Evolutionary conservation across 2,113 vertebrate species (phyloP).

Genomic region (Donacobius atricapilla): DNA sequence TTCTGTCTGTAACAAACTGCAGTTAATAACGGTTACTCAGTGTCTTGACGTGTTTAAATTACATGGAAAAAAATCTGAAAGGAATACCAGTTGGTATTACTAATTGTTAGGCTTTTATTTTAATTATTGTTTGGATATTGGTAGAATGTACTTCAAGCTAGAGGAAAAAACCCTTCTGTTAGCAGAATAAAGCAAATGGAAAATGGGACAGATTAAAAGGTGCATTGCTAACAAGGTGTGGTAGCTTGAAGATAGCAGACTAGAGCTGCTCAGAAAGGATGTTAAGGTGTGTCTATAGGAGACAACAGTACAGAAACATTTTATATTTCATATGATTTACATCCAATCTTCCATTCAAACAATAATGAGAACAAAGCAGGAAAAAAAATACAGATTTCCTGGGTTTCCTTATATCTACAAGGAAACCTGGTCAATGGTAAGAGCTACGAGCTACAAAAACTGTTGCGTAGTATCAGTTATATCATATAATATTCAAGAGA

Average conservation of each 20-base stretch:
- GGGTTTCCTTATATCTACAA: neutral
- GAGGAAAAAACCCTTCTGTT: neutral
- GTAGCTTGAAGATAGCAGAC: neutral
- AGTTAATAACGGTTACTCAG: neutral
- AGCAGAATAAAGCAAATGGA: neutral
- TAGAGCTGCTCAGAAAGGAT: neutral
- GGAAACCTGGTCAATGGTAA: neutral
- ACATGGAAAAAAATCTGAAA: neutral
- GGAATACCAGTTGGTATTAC: neutral
- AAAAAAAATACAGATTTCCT: neutral
- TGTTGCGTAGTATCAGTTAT: neutral
- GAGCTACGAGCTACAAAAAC: neutral
- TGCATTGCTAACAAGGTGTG: neutral
- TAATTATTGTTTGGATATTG: slow-evolving; percentile 16
- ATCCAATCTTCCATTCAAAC: neutral
- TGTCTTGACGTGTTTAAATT: neutral
- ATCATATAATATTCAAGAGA: slow-evolving; percentile 26
- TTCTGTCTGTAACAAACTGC: neutral
- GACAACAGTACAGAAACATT: neutral
- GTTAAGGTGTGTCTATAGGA: neutral
- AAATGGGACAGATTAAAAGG: neutral
- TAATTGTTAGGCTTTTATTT: slow-evolving; percentile 18
- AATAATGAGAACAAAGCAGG: neutral
- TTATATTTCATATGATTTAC: neutral
- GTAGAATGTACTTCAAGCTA: neutral